A percentile compares a stretch with the other conserved stretches of the same genome.
These are phyloP conservation scores for Drosophila equinoxialis DNA, from an alignment of 1,140 invertebrate genomes.

Conservation along the genomic window DNA sequence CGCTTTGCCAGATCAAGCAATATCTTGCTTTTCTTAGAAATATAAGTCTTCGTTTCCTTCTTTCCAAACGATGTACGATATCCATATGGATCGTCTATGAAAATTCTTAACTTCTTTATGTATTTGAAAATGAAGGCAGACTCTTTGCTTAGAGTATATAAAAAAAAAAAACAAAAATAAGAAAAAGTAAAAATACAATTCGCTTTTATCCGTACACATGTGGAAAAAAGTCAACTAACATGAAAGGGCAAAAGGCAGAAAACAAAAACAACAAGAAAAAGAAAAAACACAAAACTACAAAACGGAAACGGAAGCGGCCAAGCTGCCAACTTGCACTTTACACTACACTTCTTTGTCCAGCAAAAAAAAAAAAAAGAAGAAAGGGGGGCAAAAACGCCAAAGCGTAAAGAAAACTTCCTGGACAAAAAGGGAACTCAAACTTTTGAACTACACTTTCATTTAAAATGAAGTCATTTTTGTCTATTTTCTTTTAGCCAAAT, in stretches of 20 bases:
- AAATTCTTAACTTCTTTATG: too few species aligned
- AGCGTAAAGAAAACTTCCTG: conserved; percentile 4
- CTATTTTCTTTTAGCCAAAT: background rate
- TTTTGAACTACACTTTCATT: background rate
- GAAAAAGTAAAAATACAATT: background rate
- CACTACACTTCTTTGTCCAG: conserved; percentile 47
- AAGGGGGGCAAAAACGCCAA: background rate
- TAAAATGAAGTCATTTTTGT: background rate
- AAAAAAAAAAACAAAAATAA: background rate
- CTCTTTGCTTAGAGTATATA: background rate
- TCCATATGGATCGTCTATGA: too few species aligned
- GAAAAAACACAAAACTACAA: conserved; percentile 33
- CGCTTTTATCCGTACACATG: background rate
- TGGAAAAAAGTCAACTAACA: conserved; percentile 2
- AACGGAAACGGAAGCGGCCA: conserved; percentile 62
- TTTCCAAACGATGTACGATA: too few species aligned
- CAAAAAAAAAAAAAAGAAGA: background rate
- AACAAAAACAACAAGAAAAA: conserved; percentile 19
- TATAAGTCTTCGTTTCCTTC: too few species aligned
- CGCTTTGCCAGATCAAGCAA: too few species aligned
- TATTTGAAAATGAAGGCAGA: background rate
- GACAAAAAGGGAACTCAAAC: background rate
- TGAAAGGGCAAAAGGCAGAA: conserved; percentile 15
- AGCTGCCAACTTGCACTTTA: conserved; percentile 65
- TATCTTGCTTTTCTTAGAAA: too few species aligned